These are phyloP conservation scores for Neoitamus cyanurus DNA, from an alignment of 2,888 invertebrate species.

Conservation along the genomic window DNA sequence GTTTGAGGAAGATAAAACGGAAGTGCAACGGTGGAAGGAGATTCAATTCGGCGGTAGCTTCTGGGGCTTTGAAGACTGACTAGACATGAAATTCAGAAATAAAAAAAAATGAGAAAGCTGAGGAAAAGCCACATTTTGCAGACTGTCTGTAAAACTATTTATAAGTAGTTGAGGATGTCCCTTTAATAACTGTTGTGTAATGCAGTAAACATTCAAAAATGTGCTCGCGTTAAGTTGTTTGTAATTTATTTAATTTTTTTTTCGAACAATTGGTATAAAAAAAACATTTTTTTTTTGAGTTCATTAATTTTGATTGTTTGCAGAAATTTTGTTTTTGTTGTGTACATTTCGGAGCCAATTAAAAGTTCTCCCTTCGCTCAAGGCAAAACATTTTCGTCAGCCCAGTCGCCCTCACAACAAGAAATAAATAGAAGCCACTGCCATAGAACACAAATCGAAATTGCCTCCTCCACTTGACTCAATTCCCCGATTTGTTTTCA, in stretches of 20 bases:
- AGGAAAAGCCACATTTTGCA: too few relatives aligned
- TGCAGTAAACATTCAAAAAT: too few relatives aligned
- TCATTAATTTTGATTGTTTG: neutral
- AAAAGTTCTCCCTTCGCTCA: conserved; percentile 43
- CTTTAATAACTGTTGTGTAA: too few relatives aligned
- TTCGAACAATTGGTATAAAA: too few relatives aligned
- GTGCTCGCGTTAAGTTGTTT: too few relatives aligned
- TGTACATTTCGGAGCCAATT: conserved; percentile 27
- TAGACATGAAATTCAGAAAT: neutral
- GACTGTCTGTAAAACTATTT: neutral
- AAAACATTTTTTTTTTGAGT: too few relatives aligned
- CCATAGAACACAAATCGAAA: conserved; percentile 36
- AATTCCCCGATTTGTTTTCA: neutral
- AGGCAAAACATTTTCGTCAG: conserved; percentile 1
- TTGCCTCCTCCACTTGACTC: neutral
- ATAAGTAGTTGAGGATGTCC: too few relatives aligned
- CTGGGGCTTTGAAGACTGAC: neutral
- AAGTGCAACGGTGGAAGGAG: neutral
- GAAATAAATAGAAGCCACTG: conserved; percentile 48
- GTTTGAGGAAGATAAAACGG: neutral
- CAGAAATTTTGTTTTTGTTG: neutral
- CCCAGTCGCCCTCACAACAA: conserved; percentile 21
- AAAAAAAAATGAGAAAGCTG: neutral
- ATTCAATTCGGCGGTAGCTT: neutral
- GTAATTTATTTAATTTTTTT: too few relatives aligned